phyloP scores from a whole-genome alignment of 2,888 invertebrate genomes.

The Pycnomerus fuliginosus region DNA sequence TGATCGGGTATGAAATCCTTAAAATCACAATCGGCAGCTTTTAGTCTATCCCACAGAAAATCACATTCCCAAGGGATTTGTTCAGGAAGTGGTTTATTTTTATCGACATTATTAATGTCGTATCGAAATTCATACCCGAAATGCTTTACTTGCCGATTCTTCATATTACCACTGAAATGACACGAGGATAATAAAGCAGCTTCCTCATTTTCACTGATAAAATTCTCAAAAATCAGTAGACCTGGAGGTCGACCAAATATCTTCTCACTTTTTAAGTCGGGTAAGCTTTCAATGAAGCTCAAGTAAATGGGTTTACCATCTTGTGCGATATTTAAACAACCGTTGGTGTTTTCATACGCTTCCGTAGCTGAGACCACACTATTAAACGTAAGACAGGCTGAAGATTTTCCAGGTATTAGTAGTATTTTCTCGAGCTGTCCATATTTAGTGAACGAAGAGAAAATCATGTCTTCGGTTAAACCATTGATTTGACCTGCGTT shows the following conservation, averaged over 20 bases:
- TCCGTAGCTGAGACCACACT: conserved; percentile 54
- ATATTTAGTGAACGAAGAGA: conserved; percentile 56
- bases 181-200: conserved; percentile 55
- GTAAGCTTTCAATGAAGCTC: conserved; percentile 58
- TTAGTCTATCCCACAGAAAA: conserved; percentile 63
- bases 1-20: conserved; percentile 67
- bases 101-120: conserved; percentile 81
- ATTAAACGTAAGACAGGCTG: conserved; percentile 71
- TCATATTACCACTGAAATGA: conserved; percentile 64
- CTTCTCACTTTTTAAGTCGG: conserved; percentile 44
- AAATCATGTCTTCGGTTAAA: conserved; percentile 64
- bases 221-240: conserved; percentile 67
- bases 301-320: conserved; percentile 66
- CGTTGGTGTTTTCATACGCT: conserved; percentile 64
- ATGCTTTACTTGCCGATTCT: conserved; percentile 84
- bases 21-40: conserved; percentile 35
- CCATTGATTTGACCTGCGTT: conserved; percentile 87
- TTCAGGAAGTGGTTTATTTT: conserved; percentile 63
- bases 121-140: conserved; percentile 92
- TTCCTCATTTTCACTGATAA: conserved; percentile 73
- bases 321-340: conserved; percentile 58
- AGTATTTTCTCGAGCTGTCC: conserved; percentile 62
- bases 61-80: conserved; percentile 71
- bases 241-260: conserved; percentile 68
- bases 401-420: conserved; percentile 78